Conservation (phyloP, 2,888 invertebrate genomes). For the Sphaerophoria taeniata region DNA sequence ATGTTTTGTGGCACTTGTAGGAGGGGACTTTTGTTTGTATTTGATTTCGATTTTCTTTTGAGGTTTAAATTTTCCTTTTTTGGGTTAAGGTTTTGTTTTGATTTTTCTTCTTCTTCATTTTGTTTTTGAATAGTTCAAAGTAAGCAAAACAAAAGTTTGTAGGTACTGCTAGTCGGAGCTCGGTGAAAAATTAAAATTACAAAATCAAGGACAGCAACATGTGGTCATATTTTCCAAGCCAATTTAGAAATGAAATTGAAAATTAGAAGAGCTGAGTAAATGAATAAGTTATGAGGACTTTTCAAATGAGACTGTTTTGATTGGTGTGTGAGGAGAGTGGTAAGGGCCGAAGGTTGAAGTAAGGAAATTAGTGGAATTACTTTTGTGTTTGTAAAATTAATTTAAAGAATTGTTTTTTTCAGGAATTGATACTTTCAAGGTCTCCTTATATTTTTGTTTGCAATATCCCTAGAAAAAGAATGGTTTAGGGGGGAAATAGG, state of each 20-base stretch:
- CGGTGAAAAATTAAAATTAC: not conserved
- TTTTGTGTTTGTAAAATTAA: too few species aligned
- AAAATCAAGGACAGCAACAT: conserved; percentile 21
- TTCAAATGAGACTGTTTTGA: too few species aligned
- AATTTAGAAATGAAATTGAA: conserved; percentile 10
- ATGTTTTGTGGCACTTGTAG: not conserved
- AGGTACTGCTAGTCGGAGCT: too few species aligned
- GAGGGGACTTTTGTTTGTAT: not conserved
- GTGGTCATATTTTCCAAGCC: conserved; percentile 6
- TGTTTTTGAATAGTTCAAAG: not conserved
- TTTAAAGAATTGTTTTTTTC: too few species aligned
- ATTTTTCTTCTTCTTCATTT: too few species aligned
- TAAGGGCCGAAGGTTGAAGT: too few species aligned
- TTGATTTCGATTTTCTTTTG: not conserved
- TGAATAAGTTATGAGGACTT: not conserved
- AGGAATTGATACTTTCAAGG: too few species aligned
- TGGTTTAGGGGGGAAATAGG: too few species aligned
- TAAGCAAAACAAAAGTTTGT: not conserved
- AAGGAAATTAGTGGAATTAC: too few species aligned
- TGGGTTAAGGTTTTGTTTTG: not conserved
- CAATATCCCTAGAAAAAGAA: too few species aligned
- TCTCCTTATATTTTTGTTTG: too few species aligned
- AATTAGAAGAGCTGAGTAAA: not conserved
- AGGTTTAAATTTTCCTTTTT: not conserved
- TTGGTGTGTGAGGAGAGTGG: too few species aligned